Percentiles rank a stretch among this genome's conserved stretches.
Conservation (phyloP, 2,797 vertebrate genomes). For the Gymnothorax reevesii region DNA sequence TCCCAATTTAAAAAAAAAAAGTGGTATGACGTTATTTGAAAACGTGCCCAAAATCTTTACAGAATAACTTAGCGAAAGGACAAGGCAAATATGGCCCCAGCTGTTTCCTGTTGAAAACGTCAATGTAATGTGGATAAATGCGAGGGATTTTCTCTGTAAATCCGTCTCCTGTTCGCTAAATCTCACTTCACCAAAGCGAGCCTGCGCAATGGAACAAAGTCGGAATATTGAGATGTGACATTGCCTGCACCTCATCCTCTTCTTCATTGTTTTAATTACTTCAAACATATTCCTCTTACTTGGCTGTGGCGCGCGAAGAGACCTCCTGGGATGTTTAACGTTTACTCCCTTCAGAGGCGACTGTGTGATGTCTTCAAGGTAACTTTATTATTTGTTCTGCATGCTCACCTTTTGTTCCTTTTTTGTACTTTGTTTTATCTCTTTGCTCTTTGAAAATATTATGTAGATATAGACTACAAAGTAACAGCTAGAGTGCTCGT, state of each 20-base stretch:
- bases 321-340: conserved; percentile 94
- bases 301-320: conserved; percentile 94
- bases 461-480: conserved; percentile 1
- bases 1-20: conserved; percentile 66
- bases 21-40: conserved; percentile 98
- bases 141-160: conserved; percentile 99
- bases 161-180: conserved; percentile 99
- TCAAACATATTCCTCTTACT: conserved; percentile 95
- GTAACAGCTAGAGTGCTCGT: neutral
- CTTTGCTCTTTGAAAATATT: conserved; percentile 23
- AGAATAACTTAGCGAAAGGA: conserved; percentile 98
- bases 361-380: conserved; percentile 99
- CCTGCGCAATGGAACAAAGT: conserved; percentile 99
- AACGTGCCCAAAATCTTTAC: conserved; percentile 97
- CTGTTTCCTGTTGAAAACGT: conserved; percentile 99
- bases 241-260: conserved; percentile 93
- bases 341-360: conserved; percentile 94
- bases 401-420: conserved; percentile 68
- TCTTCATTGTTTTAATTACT: conserved; percentile 92
- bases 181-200: conserved; percentile 98
- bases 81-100: conserved; percentile 97
- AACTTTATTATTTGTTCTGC: conserved; percentile 83
- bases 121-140: conserved; percentile 99
- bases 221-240: conserved; percentile 99
- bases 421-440: neutral